Conservation (phyloP, 2,797 vertebrate species). For the Chloroceryle inda region DNA sequence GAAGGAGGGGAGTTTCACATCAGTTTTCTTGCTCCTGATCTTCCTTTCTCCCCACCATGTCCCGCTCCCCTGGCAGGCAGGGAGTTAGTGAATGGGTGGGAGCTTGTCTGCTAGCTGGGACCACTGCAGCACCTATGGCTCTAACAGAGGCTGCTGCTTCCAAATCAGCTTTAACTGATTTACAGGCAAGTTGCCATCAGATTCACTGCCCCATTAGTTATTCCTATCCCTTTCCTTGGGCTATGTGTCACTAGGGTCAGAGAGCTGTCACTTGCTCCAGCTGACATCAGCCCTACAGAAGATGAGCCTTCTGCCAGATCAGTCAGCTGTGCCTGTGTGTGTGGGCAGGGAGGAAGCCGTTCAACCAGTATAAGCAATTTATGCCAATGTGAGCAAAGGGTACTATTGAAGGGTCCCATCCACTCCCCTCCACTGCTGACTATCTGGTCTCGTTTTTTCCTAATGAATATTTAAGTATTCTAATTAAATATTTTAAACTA, state of each 20-base stretch:
- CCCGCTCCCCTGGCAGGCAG: background rate
- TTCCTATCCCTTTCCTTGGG: background rate
- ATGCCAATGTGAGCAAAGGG: rapidly evolving
- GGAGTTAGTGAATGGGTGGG: rapidly evolving
- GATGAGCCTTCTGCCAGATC: background rate
- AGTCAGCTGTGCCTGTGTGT: background rate
- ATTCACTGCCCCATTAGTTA: background rate
- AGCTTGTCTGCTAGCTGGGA: background rate
- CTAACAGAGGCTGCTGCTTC: background rate
- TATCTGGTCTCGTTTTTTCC: background rate
- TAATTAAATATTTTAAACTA: background rate
- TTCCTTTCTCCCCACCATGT: background rate
- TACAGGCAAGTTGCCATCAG: background rate
- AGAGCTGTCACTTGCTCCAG: background rate
- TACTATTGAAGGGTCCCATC: background rate
- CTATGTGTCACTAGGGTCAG: background rate
- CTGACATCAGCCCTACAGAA: background rate
- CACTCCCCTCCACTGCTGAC: background rate
- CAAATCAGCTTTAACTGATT: background rate
- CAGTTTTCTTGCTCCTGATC: background rate
- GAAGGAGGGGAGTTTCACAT: background rate
- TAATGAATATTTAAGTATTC: background rate
- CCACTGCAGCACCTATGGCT: background rate
- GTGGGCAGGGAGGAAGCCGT: background rate
- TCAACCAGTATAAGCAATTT: no score